Conservation (phyloP, 2,113 vertebrate genomes). For the Hiodon alosoides region DNA sequence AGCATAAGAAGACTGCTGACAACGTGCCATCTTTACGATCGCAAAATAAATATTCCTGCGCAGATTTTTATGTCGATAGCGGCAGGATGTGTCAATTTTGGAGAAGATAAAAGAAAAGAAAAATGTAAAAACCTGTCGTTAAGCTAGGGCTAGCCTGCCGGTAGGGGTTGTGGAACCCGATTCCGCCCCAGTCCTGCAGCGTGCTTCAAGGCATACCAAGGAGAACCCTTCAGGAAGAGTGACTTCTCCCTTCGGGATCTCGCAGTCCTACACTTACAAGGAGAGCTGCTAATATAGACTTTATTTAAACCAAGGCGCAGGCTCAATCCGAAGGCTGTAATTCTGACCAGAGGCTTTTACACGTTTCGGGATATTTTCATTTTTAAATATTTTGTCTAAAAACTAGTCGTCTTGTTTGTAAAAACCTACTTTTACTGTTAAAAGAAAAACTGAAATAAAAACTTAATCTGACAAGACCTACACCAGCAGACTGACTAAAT, state of each 20-base stretch:
- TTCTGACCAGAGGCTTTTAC: not conserved
- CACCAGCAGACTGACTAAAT: conserved; percentile 29
- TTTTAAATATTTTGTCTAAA: not conserved
- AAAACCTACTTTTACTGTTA: conserved; percentile 37
- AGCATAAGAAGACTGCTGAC: too few relatives aligned
- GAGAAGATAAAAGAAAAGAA: not conserved
- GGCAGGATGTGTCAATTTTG: not conserved
- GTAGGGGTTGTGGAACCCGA: too few relatives aligned
- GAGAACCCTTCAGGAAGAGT: conserved; percentile 26
- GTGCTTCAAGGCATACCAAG: conserved; percentile 58
- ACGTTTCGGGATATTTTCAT: not conserved
- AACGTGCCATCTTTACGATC: too few relatives aligned
- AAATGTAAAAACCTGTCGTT: conserved; percentile 18
- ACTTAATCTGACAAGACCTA: conserved; percentile 22
- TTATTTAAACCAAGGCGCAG: too few relatives aligned
- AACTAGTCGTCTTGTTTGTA: not conserved
- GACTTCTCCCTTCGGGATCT: conserved; percentile 34
- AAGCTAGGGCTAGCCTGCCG: conserved; percentile 50
- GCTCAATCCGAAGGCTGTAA: not conserved
- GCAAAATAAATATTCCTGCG: too few relatives aligned
- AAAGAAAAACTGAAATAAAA: not conserved
- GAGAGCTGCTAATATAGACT: conserved; percentile 25
- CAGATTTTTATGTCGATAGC: too few relatives aligned
- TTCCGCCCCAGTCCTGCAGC: conserved; percentile 35
- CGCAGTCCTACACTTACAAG: conserved; percentile 38